These are phyloP conservation scores for Nilaparvata lugens DNA, from an alignment of 1,140 invertebrate species.

Conservation along the genomic window DNA sequence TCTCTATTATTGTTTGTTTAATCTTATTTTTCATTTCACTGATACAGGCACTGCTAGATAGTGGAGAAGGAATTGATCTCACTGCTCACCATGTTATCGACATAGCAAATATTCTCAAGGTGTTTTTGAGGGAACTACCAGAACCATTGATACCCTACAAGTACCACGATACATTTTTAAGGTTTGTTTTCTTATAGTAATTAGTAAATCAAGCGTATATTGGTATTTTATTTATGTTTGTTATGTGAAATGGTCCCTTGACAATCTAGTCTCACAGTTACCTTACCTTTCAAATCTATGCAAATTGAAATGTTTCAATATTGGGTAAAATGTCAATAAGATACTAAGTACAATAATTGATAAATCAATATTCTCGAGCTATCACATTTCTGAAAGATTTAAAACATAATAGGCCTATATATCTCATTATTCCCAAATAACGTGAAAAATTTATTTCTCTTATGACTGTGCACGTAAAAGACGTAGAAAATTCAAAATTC, in stretches of 20 bases:
- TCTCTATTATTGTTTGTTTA: too few relatives aligned
- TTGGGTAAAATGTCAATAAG: too few relatives aligned
- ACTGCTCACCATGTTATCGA: constrained; percentile 64
- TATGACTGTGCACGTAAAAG: too few relatives aligned
- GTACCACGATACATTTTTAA: constrained; percentile 64
- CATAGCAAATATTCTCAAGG: constrained; percentile 71
- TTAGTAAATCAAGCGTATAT: background rate
- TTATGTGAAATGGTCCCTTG: background rate
- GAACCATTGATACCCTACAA: constrained; percentile 64
- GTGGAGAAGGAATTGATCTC: constrained; percentile 45
- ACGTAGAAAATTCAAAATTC: too few relatives aligned
- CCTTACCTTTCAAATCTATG: background rate
- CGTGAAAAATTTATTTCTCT: too few relatives aligned
- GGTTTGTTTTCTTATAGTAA: constrained; percentile 35
- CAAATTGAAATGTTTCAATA: too few relatives aligned
- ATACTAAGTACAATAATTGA: too few relatives aligned
- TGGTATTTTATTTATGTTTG: background rate
- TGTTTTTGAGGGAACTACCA: constrained; percentile 69
- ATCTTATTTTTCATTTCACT: constrained; percentile 19
- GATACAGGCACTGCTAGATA: constrained; percentile 50
- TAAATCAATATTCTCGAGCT: too few relatives aligned
- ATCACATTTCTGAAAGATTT: too few relatives aligned
- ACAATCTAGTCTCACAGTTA: background rate
- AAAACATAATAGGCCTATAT: too few relatives aligned
- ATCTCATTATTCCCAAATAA: too few relatives aligned